Evolutionary conservation across 2,113 vertebrate species (phyloP), one percentile per base, ranked within the genome.

Genomic region (Nothocercus nigrocapillus): DNA sequence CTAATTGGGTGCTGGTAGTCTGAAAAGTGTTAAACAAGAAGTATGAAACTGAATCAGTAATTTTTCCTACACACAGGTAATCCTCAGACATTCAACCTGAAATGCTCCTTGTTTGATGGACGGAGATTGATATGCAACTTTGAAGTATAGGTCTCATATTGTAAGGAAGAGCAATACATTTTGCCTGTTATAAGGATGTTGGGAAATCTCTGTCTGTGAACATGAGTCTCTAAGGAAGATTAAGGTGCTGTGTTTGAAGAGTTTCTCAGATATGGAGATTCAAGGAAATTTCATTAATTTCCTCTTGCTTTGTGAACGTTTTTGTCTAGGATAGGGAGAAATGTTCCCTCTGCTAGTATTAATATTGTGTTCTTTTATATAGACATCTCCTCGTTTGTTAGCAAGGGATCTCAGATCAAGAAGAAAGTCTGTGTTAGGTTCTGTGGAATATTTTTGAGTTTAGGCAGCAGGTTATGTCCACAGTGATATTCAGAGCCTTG

Each of bases 241-340:
- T 85, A n/a, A 82, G 25, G 13, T 89, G 27, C 9, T 63, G 22
- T 69, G 13, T 77, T 73, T 79, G 54, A 17, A 67, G 15, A 76
- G 21, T 56, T 89, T 89, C 47, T 74, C 27, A 9, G 36, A 77
- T 7, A 20, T 7, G 58, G 72, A 72, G 44, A 58, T 76, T 84
- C 34, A 82, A 30, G 18, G 25, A 21, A 6, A 9, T 92, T 94
- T 89, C 1, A 56, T 82, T 56, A 84, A 64, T 62, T 88, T n/a
- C 2, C 2, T 51, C 87, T 63, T 64, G 8, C 47, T 82, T 75
- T 0, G 0, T 76, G 21, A 84, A 42, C 2, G 1, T 18, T 89
- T 90, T 90, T 70, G 2, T 40, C 54, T 59, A 81, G 30, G 32
- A 44, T 9, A 78, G 40, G 72, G 47, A 69, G 20, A 13, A 28